Evolutionary conservation across 2,888 invertebrate species (phyloP), one percentile per base, ranked within the genome.

Genomic region (Melipona bicolor): DNA sequence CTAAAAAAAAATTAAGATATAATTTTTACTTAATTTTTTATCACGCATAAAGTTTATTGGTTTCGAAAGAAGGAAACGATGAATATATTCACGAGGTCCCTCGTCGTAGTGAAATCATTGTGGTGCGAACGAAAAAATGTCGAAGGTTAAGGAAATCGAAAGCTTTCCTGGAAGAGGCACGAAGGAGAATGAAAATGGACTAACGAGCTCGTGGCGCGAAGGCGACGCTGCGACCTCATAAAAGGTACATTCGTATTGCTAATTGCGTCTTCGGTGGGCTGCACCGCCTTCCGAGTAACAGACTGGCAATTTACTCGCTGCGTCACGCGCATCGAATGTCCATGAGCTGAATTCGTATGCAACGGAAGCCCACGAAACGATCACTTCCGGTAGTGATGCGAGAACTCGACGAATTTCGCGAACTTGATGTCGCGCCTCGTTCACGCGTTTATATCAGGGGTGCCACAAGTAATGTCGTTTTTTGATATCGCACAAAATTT

Each of bases 341-440:
- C 93, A 86, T 93, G 93, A 92, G 90, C 93, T 92, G 91, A 90
- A 91, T 93, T 89, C 86, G 87, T 88, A 79, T 84, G 80, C 84
- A 86, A 87, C 88, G 90, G 89, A 90, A 87, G 79, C 77, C 24
- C 67, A 81, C 86, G 87, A 76, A 88, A 77, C 84, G 85, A 70
- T 75, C 77, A 80, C 83, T 91, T 90, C 90, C 90, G 90, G 76
- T 36, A 74, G 17, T 72, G 32, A 13, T 21, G 11, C 36, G 56
- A 17, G n/a, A 77, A 32, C 54, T 49, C 36, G 54, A 24, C 27
- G 52, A 83, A 83, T 71, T 81, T 83, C 67, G 21, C 21, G 81
- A 43, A 59, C 64, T 50, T 24, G 13, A 76, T 50, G 27, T 49
- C 49, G n/a, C 76, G 21, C 54, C n/a, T n/a, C n/a, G 32, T n/a